These are phyloP conservation scores for Serinus canaria DNA, from an alignment of 2,113 vertebrate genomes.

Conservation along the genomic window DNA sequence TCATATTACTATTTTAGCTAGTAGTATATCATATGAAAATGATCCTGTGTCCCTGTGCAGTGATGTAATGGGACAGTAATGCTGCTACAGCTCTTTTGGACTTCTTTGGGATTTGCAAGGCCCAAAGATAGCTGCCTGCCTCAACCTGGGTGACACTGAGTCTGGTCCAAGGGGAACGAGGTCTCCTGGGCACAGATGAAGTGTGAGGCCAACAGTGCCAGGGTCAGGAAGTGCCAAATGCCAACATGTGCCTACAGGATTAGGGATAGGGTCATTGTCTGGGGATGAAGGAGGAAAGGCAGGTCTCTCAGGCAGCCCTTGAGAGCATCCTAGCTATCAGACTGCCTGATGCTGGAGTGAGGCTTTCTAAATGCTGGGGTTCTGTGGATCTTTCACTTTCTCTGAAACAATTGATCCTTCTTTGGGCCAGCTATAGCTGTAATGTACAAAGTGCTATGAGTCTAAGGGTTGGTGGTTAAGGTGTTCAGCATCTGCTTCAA, in stretches of 20 bases:
- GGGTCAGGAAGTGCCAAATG: background rate
- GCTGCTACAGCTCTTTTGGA: background rate
- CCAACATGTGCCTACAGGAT: accelerated
- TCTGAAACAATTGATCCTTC: background rate
- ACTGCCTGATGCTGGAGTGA: background rate
- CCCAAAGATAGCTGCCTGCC: background rate
- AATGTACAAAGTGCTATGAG: background rate
- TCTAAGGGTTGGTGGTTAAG: background rate
- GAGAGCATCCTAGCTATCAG: background rate
- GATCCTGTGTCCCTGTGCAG: background rate
- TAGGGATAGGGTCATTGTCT: background rate
- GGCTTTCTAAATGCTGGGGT: background rate
- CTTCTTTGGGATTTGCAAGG: background rate
- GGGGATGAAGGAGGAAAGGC: background rate
- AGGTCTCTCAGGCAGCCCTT: background rate
- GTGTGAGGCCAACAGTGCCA: background rate
- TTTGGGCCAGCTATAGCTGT: background rate
- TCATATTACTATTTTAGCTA: background rate
- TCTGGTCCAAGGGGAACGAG: background rate
- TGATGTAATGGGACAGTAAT: background rate
- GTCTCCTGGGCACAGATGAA: background rate
- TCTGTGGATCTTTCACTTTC: background rate
- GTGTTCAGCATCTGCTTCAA: background rate
- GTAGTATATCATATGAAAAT: background rate
- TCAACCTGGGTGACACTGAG: background rate